Conservation (phyloP, 92 coral and sea anemone species). For the Parazoanthus atlanticus region DNA sequence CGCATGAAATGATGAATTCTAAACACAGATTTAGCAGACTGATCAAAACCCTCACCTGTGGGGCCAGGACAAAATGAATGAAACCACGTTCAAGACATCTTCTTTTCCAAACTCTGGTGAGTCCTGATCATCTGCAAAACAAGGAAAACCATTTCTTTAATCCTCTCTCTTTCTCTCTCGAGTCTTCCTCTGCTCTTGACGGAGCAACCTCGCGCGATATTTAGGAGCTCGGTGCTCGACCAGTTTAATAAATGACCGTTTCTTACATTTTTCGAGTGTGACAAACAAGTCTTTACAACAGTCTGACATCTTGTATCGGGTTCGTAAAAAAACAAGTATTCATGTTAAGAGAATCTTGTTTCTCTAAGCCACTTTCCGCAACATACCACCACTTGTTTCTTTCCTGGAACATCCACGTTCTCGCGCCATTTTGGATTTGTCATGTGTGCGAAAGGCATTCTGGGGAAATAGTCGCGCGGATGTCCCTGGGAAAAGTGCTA, state of each 20-base stretch:
- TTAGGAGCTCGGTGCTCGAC: neutral
- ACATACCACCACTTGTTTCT: constrained; percentile 58
- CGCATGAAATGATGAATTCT: too few relatives aligned
- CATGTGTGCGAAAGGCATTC: constrained; percentile 39
- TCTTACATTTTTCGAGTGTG: constrained; percentile 91
- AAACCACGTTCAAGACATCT: constrained; percentile 79
- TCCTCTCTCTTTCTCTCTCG: neutral
- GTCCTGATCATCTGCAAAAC: constrained; percentile 70
- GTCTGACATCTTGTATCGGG: constrained; percentile 83
- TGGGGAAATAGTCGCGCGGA: constrained; percentile 3
- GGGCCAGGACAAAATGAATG: constrained; percentile 93
- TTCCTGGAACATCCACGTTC: constrained; percentile 55
- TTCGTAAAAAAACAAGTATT: constrained; percentile 1
- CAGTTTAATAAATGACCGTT: neutral
- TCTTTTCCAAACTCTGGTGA: constrained; percentile 86
- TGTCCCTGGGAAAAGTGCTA: neutral
- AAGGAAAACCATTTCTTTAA: neutral
- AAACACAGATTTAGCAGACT: neutral
- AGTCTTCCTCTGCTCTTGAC: neutral
- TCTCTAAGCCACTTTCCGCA: constrained; percentile 54
- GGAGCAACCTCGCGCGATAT: constrained; percentile 27
- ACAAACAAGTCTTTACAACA: constrained; percentile 93
- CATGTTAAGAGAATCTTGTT: constrained; percentile 46
- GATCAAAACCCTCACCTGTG: constrained; percentile 80
- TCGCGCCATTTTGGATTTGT: constrained; percentile 87